phyloP scores from a whole-genome alignment of 2,113 vertebrate species.

The Microcebus ravelobensis region DNA sequence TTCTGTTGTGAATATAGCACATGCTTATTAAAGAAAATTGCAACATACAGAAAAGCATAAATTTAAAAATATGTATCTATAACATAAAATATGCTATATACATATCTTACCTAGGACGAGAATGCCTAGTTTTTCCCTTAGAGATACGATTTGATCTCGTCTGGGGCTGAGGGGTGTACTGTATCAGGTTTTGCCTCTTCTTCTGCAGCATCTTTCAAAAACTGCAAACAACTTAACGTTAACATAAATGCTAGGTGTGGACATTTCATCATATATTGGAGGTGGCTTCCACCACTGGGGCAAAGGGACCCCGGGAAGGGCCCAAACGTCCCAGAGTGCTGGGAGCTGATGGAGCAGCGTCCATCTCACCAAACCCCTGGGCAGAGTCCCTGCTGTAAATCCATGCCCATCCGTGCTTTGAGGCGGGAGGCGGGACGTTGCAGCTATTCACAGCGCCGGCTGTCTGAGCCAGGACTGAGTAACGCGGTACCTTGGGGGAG shows the following conservation, averaged over 20 bases:
- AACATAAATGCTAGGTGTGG: not conserved
- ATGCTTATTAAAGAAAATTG: constrained; percentile 31
- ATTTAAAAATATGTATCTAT: not conserved
- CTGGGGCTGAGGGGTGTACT: not conserved
- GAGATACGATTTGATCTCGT: not conserved
- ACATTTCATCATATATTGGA: not conserved
- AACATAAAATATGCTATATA: not conserved
- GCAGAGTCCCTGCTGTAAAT: not conserved
- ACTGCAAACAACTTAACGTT: not conserved
- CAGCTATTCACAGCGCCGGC: constrained; percentile 31
- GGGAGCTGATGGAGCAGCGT: not conserved
- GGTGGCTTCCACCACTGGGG: not conserved
- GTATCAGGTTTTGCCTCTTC: not conserved
- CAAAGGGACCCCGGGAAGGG: not conserved
- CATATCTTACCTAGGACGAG: not conserved
- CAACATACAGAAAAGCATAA: constrained; percentile 35
- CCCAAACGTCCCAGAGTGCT: not conserved
- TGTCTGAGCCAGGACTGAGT: not conserved
- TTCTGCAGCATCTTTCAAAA: constrained; percentile 18
- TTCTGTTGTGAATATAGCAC: constrained; percentile 19
- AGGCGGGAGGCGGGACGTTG: no score
- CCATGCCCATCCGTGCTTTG: not conserved
- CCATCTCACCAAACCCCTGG: not conserved
- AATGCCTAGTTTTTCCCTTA: not conserved
- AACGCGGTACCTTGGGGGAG: not conserved